Base-by-base conservation (phyloP, 1,140 invertebrate genomes). In the Scaptomyza graminum region DNA sequence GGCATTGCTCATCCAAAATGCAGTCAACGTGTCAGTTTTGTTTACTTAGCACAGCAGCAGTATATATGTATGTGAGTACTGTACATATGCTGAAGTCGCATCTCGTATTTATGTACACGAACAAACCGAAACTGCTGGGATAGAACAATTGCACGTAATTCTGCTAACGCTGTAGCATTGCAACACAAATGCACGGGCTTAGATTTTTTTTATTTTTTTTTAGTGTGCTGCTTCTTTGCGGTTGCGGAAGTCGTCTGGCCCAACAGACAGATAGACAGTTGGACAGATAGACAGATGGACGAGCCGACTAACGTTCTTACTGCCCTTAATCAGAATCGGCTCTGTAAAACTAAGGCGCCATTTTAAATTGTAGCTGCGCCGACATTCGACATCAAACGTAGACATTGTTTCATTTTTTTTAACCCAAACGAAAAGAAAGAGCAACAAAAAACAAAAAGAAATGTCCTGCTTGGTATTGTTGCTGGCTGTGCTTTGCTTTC, bases 91-190 rank as follows among this genome's bases (percentile, higher is more conserved):
- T 49, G 47, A 22, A 60, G 46, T 47, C 63, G 37, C 60, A 67
- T 54, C 61, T 68, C 74, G 74, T 70, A 77, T 87, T 87, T 87
- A 87, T 87, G 82, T 88, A 76, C 78, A 87, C 78, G 82, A 72
- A 71, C 78, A 83, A 72, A 69, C 72, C 79, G 54, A 63, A 34
- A 80, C 47, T 83, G 82, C 87, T 82, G 76, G 7, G 7, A 34
- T 6, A 90, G 84, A 89, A 89, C 84, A 89, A 89, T 89, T 83
- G 84, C 84, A 89, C 84, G 84, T 89, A 89, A 89, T 89, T 89
- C 84, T 89, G 84, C 84, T 89, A 85, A 89, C 84, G 85, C 69
- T 52, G 83, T 88, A 74, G 49, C 84, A 79, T 84, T 84, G 79
- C 84, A 77, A 89, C 79, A 89, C 28, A 28, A 28, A 74, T 70